Conservation (phyloP, 2,888 invertebrate species). For the Lepidonotus clava region DNA sequence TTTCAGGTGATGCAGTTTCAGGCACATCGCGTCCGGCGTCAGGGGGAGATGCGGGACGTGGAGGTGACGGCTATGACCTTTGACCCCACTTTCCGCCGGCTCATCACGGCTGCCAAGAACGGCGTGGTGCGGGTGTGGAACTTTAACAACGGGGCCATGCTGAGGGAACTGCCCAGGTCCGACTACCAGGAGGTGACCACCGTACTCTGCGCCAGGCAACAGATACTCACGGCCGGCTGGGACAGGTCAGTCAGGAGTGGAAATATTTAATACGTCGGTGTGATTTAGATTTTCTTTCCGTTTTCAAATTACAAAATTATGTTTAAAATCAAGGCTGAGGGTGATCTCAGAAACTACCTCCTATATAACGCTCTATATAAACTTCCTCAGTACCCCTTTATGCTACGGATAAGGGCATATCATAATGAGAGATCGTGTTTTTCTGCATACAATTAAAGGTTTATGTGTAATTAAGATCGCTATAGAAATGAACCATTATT, state of each 20-base stretch:
- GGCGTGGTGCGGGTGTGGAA: slow-evolving; percentile 92
- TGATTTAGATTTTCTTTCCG: no score
- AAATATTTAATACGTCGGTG: no score
- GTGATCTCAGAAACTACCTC: no score
- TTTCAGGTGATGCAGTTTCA: slow-evolving; percentile 62
- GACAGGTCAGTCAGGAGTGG: slow-evolving; percentile 83
- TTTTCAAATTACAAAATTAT: no score
- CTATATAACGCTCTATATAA: no score
- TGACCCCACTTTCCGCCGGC: slow-evolving; percentile 87
- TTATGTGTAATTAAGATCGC: no score
- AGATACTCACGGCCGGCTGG: slow-evolving; percentile 90
- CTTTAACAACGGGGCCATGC: slow-evolving; percentile 89
- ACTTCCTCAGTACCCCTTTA: no score
- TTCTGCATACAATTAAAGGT: no score
- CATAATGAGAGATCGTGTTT: no score
- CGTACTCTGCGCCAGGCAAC: slow-evolving; percentile 82
- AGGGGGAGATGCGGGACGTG: slow-evolving; percentile 84
- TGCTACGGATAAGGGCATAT: no score
- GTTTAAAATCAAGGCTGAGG: no score
- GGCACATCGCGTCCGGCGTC: slow-evolving; percentile 83
- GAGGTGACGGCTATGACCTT: slow-evolving; percentile 90
- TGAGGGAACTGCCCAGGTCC: slow-evolving; percentile 85
- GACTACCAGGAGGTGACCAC: slow-evolving; percentile 83
- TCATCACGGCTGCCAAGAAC: slow-evolving; percentile 89
- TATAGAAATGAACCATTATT: no score